A percentile compares a stretch with the other conserved stretches of the same genome.
These are phyloP conservation scores for Drosophila subobscura DNA, from an alignment of 1,140 invertebrate genomes.

Conservation along the genomic window DNA sequence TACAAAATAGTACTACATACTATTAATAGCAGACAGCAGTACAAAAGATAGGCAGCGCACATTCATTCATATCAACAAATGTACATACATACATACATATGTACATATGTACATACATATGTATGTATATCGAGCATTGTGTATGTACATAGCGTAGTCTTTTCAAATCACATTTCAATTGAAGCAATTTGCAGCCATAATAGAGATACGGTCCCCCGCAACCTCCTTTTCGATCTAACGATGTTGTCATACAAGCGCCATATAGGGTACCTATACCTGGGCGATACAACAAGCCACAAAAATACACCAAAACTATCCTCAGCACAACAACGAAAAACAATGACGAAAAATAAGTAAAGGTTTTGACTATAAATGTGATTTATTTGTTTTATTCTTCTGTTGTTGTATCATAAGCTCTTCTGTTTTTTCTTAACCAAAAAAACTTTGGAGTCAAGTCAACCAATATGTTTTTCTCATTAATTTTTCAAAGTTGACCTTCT, in stretches of 20 bases:
- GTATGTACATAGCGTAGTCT: background rate
- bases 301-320: constrained; percentile 8
- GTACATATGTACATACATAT: background rate
- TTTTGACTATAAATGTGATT: constrained; percentile 42
- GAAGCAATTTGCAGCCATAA: constrained; percentile 35
- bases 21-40: constrained; percentile 21
- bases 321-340: constrained; percentile 19
- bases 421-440: constrained; percentile 15
- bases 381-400: constrained; percentile 21
- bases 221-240: constrained; percentile 31
- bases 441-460: constrained; percentile 41
- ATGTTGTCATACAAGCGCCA: constrained; percentile 62
- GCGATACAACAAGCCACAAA: constrained; percentile 16
- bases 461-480: constrained; percentile 31
- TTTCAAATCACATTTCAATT: constrained; percentile 41
- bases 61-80: background rate
- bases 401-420: constrained; percentile 29
- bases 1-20: constrained; percentile 2
- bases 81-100: background rate
- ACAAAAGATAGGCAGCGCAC: no score
- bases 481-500: constrained; percentile 20
- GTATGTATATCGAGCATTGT: background rate
- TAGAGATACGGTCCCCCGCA: constrained; percentile 1
- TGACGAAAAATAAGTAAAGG: constrained; percentile 18
- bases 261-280: constrained; percentile 28